Percentiles rank a stretch among this genome's conserved stretches.
Evolutionary conservation across 1,140 invertebrate species (phyloP).

Genomic region (Gonioctena quinquepunctata): DNA sequence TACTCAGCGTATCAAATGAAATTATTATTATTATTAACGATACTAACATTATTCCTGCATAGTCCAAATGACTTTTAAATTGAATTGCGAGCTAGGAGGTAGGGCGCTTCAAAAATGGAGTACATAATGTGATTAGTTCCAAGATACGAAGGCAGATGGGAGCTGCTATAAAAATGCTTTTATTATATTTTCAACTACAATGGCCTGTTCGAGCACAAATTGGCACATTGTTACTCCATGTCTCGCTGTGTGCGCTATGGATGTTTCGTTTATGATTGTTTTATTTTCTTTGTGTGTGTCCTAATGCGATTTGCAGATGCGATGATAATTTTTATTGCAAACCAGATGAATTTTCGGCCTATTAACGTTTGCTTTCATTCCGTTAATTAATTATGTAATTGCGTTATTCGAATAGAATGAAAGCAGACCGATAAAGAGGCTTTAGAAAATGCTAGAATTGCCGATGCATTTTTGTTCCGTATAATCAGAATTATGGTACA

Average conservation of each 20-base stretch:
- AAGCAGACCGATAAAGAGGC: too few relatives aligned
- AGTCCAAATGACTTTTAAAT: conserved; percentile 56
- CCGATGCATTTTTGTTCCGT: too few relatives aligned
- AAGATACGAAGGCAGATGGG: conserved; percentile 52
- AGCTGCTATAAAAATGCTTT: conserved; percentile 49
- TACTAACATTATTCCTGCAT: conserved; percentile 52
- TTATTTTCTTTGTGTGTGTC: conserved; percentile 41
- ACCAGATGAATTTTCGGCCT: conserved; percentile 34
- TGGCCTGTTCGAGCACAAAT: conserved; percentile 50
- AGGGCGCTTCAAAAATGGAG: conserved; percentile 53
- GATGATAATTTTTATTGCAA: conserved; percentile 42
- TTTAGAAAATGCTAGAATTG: too few relatives aligned
- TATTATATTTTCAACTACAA: conserved; percentile 50
- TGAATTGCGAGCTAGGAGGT: conserved; percentile 46
- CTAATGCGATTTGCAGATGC: conserved; percentile 40
- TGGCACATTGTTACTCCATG: conserved; percentile 50
- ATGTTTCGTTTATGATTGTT: conserved; percentile 33
- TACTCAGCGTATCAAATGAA: conserved; percentile 46
- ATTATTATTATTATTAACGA: conserved; percentile 54
- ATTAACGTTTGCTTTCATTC: conserved; percentile 21
- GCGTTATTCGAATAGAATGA: too few relatives aligned
- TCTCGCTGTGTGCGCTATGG: conserved; percentile 28
- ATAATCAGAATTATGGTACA: too few relatives aligned
- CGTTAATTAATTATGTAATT: too few relatives aligned
- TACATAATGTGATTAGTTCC: conserved; percentile 53